A percentile compares a stretch with the other conserved stretches of the same genome.
Conservation (phyloP, 2,888 invertebrate genomes). For the Galeopsomyia nigrocyanea region DNA sequence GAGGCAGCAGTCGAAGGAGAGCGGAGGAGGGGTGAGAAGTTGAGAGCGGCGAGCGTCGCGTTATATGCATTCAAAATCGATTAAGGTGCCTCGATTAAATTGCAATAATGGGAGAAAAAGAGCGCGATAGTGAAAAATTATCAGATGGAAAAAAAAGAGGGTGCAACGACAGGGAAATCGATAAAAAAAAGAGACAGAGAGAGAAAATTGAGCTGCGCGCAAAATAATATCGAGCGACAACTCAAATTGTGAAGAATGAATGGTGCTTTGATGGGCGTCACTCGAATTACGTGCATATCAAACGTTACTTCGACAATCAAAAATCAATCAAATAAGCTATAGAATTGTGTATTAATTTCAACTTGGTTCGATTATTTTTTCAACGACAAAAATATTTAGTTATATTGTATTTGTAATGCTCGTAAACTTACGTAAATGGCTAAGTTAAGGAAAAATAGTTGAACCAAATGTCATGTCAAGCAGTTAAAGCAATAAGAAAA, state of each 20-base stretch:
- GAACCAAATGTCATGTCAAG: no score
- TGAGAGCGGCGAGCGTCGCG: background rate
- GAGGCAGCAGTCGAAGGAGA: slow-evolving; percentile 1
- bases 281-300: slow-evolving; percentile 27
- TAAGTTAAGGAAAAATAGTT: no score
- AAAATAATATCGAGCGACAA: slow-evolving; percentile 4
- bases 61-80: slow-evolving; percentile 31
- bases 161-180: slow-evolving; percentile 21
- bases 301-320: slow-evolving; percentile 1
- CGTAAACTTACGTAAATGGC: no score
- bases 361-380: no score
- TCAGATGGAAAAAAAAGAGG: background rate
- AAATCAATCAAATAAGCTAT: background rate
- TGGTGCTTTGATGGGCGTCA: slow-evolving; percentile 37
- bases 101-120: slow-evolving; percentile 32
- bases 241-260: slow-evolving; percentile 34
- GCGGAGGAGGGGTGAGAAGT: background rate
- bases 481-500: no score
- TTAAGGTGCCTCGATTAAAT: slow-evolving; percentile 33
- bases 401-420: no score
- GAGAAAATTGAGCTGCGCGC: background rate
- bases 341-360: no score
- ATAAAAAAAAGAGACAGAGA: slow-evolving; percentile 25
- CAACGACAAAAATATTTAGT: no score
- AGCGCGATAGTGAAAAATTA: slow-evolving; percentile 29